A percentile compares a stretch with the other conserved stretches of the same genome.
Conservation (phyloP, 2,113 vertebrate genomes). For the Corythaixoides concolor region DNA sequence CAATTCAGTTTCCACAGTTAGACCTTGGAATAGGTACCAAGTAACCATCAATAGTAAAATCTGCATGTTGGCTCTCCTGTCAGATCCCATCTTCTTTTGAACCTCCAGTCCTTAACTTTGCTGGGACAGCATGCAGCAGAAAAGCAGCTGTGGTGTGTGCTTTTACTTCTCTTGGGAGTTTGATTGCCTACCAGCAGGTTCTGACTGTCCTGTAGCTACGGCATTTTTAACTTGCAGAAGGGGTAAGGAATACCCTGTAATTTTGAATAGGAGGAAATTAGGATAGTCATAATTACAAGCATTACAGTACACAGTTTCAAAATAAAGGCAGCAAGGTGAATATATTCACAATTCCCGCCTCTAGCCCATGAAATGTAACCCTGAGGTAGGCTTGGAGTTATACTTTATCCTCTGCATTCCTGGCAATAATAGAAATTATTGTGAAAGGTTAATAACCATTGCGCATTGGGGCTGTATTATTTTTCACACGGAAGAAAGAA, state of each 20-base stretch:
- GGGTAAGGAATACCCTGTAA: neutral
- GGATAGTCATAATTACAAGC: neutral
- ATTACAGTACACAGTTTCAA: neutral
- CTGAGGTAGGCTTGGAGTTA: neutral
- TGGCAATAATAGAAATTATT: conserved; percentile 26
- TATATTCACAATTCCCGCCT: neutral
- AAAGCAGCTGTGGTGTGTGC: neutral
- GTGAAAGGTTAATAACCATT: conserved; percentile 1
- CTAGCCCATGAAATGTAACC: neutral
- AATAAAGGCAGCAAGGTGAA: neutral
- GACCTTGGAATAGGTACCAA: neutral
- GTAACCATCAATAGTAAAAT: neutral
- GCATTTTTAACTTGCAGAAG: neutral
- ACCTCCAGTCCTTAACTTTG: neutral
- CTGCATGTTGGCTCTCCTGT: neutral
- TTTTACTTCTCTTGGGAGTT: neutral
- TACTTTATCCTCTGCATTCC: neutral
- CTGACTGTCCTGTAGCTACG: neutral
- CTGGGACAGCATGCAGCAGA: neutral
- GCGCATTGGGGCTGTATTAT: neutral
- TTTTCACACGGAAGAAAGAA: neutral
- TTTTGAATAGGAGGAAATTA: neutral
- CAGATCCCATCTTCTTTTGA: neutral
- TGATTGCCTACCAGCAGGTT: neutral
- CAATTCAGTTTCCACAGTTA: neutral